These are phyloP conservation scores for Coelopa frigida DNA, from an alignment of 1,140 invertebrate genomes.

Conservation along the genomic window DNA sequence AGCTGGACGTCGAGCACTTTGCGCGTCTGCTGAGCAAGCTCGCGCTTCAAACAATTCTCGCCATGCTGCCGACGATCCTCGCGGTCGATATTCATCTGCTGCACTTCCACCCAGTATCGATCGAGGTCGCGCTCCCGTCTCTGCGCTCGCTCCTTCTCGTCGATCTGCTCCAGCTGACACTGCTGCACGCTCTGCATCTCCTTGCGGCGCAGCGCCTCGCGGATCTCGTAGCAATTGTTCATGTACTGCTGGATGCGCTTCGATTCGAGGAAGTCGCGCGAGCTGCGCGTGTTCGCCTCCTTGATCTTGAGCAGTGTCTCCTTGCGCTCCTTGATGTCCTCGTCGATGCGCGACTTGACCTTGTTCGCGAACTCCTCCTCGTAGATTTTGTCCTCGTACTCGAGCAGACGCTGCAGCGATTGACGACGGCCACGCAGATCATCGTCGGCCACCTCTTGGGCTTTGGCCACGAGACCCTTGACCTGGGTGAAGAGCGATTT, in stretches of 20 bases:
- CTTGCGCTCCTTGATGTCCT: conserved; percentile 29
- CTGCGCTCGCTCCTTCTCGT: conserved; percentile 24
- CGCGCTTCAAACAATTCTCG: conserved; percentile 17
- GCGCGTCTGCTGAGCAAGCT: conserved; percentile 18
- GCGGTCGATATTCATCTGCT: conserved; percentile 7
- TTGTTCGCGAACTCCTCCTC: conserved; percentile 34
- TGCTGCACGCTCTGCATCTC: conserved; percentile 23
- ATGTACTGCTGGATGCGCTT: conserved; percentile 32
- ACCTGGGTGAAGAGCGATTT: conserved; percentile 33
- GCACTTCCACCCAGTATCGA: conserved; percentile 24
- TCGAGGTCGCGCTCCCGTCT: conserved; percentile 23
- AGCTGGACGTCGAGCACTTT: conserved; percentile 24
- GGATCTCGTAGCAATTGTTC: conserved; percentile 33
- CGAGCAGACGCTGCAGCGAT: conserved; percentile 22
- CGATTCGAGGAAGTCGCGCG: conserved; percentile 22
- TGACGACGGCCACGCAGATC: conserved; percentile 23
- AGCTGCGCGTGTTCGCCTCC: conserved; percentile 18
- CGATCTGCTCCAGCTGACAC: conserved; percentile 32
- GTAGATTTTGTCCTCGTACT: conserved; percentile 29
- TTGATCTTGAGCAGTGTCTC: conserved; percentile 25
- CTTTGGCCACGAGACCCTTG: conserved; percentile 25
- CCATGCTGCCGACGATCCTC: conserved; percentile 2
- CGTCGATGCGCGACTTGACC: conserved; percentile 29
- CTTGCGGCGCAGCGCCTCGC: conserved; percentile 25
- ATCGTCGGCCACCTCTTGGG: conserved; percentile 18